Evolutionary conservation across 2,888 invertebrate genomes (phyloP), one percentile per base, ranked within the genome.

Genomic region (Heliconius aoede): DNA sequence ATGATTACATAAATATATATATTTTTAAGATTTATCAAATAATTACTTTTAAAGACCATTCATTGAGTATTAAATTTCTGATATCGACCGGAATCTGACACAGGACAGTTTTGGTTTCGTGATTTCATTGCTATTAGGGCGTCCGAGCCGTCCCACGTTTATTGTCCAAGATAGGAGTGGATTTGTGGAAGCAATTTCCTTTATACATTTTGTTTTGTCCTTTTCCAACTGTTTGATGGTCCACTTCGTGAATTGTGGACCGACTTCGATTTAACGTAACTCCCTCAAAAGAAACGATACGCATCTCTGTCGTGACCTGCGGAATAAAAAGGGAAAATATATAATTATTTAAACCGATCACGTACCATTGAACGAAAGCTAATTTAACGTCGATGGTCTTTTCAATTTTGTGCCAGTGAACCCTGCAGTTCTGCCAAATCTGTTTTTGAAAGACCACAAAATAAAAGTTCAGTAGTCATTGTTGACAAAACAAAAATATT

Each of bases 131-230:
- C 94, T 93, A 94, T 94, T 93, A 94, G 93, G 92, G 93, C 87
- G 91, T 90, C 87, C 89, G 89, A 86, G 86, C 91, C 90, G 89
- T 89, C 91, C 86, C 88, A 92, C 93, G 89, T 94, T 94, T 94
- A 94, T 93, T 94, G 94, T 91, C 90, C 90, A 90, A 94, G 94
- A 94, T 94, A 94, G 91, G 93, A 94, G 92, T 94, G 92, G 93
- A 94, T 94, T 94, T 94, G 94, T 94, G 93, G 93, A 94, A 93
- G 93, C 94, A 94, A 94, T 94, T 94, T 94, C 93, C 94, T 94
- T 92, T 94, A 94, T 94, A 93, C 93, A 93, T 94, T 94, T 94
- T 94, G 94, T 94, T 94, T 93, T 94, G 94, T 94, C 93, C 94
- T 92, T 93, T 92, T 90, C 92, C 87, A 91, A 89, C 93, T 93